These are phyloP conservation scores for Morpho achilles DNA, from an alignment of 2,888 invertebrate genomes.

Conservation along the genomic window DNA sequence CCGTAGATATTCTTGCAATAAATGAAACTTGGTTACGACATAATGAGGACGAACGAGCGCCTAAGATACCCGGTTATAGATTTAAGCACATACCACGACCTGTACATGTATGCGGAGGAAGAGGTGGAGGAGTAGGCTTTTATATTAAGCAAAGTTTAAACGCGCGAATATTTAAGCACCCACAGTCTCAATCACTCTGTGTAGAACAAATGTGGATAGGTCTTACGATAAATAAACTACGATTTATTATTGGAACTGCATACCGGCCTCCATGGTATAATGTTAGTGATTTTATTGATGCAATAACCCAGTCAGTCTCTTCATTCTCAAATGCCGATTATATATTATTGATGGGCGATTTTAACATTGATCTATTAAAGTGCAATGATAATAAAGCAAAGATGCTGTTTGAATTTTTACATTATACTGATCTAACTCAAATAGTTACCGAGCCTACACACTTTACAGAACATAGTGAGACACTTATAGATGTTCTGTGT, in stretches of 20 bases:
- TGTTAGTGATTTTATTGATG: too few species aligned
- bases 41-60: neutral
- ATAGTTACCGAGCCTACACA: conserved; percentile 20
- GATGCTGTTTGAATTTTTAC: conserved; percentile 8
- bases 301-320: too few species aligned
- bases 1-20: neutral
- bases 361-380: neutral
- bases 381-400: neutral
- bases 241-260: too few species aligned
- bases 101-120: neutral
- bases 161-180: too few species aligned
- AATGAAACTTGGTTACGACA: neutral
- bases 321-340: too few species aligned
- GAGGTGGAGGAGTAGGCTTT: neutral
- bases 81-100: neutral
- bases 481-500: conserved; percentile 26
- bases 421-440: conserved; percentile 10
- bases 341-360: too few species aligned
- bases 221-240: too few species aligned
- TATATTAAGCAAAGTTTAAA: neutral
- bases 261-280: too few species aligned
- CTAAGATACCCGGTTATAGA: conserved; percentile 3
- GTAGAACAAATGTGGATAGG: too few species aligned
- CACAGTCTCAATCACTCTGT: too few species aligned
- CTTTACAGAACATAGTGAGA: conserved; percentile 20